Evolutionary conservation across 2,888 invertebrate species (phyloP), one percentile per base, ranked within the genome.

Genomic region (Cyaniris semiargus): DNA sequence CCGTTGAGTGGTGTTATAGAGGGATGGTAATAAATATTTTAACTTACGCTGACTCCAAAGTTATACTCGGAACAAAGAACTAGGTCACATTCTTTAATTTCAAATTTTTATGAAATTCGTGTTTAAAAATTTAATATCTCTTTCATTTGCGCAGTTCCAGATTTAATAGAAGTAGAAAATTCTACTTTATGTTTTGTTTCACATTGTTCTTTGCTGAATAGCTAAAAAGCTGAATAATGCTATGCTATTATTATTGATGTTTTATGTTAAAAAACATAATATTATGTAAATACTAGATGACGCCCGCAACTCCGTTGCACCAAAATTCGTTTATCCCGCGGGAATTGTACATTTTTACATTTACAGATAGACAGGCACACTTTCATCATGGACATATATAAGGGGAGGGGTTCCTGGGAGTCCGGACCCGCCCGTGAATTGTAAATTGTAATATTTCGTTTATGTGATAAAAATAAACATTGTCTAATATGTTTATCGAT

Each of bases 31-130:
- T n/a, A 44, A 53, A 74, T 53, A 74, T 72, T 74, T 74, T 27
- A 38, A 74, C 27, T 74, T 74, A 48, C n/a, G 23, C 53, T 27
- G 48, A 72, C 18, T 74, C 27, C 3, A 21, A 72, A 72, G 38
- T 44, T 53, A 53, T 27, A 74, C 53, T 48, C 48, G 15, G 48
- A 74, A 74, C 23, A 44, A 48, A 48, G 27, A 74, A 48, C 74
- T 74, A 18, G 74, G 74, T 48, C 74, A 74, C 53, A 23, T 74
- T 74, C 74, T 74, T 48, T 72, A 72, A 23, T 44, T 72, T 48
- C 15, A 72, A 4, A 15, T 72, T 48, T 72, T 74, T 74, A 27
- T 23, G 23, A 74, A 74, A 15, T 27, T 72, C 44, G 4, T 53
- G 48, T 53, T 74, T 38, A 27, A 53, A 74, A 53, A 74, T 74